Percentiles rank a stretch among this genome's conserved stretches.
Conservation (phyloP, 53 echinoderm and acorn worm species). For the Echinarachnius parma region DNA sequence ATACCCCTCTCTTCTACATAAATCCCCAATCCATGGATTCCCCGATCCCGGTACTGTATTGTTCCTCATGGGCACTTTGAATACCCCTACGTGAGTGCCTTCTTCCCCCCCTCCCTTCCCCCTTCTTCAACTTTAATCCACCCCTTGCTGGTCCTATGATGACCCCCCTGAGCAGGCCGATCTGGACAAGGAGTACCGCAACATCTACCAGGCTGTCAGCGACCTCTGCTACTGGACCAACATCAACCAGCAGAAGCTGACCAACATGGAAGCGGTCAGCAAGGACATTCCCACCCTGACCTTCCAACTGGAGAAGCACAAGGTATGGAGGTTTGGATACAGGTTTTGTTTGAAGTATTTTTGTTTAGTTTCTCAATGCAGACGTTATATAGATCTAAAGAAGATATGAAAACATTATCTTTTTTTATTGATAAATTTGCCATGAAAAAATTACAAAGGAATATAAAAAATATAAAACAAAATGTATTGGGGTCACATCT, state of each 20-base stretch:
- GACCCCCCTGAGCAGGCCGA: conserved; percentile 69
- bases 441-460: too few relatives aligned
- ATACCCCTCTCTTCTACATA: too few relatives aligned
- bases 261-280: conserved; percentile 77
- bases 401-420: too few relatives aligned
- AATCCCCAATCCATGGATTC: too few relatives aligned
- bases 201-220: conserved; percentile 89
- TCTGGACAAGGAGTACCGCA: conserved; percentile 90
- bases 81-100: neutral
- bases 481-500: too few relatives aligned
- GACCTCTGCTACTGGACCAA: conserved; percentile 92
- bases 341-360: too few relatives aligned
- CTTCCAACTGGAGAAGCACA: conserved; percentile 88
- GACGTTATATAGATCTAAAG: too few relatives aligned
- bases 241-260: conserved; percentile 88
- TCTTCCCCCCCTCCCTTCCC: neutral
- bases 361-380: too few relatives aligned
- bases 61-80: too few relatives aligned
- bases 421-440: too few relatives aligned
- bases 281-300: conserved; percentile 90
- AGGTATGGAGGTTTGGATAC: too few relatives aligned
- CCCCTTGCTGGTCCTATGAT: neutral
- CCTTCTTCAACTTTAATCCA: neutral
- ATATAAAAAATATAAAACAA: too few relatives aligned
- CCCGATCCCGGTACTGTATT: neutral